phyloP scores from a whole-genome alignment of 2,113 vertebrate genomes.

The Meleagris gallopavo region DNA sequence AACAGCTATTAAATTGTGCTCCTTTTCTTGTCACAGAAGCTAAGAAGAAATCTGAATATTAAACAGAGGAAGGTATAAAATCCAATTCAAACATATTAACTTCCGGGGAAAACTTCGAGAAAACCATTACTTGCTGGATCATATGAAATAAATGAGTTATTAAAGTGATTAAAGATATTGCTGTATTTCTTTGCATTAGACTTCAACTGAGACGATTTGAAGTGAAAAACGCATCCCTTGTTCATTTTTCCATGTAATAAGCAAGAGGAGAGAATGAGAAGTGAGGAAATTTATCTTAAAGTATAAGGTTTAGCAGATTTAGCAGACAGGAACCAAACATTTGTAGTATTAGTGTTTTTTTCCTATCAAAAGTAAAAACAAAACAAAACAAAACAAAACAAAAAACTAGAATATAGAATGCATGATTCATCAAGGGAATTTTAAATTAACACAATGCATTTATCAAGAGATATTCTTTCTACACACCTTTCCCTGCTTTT shows the following conservation, averaged over 20 bases:
- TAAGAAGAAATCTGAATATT: not conserved
- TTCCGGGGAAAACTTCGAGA: not conserved
- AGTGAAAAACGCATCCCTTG: not conserved
- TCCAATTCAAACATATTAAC: not conserved
- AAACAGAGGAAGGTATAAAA: not conserved
- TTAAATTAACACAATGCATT: not conserved
- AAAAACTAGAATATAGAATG: not conserved
- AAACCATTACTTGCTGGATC: not conserved
- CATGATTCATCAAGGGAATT: not conserved
- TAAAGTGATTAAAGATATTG: not conserved
- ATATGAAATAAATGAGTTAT: not conserved
- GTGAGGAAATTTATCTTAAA: not conserved
- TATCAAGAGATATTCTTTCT: not conserved
- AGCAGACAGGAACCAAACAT: not conserved
- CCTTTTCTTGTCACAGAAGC: not conserved
- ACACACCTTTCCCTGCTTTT: constrained; percentile 86
- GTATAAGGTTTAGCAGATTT: not conserved
- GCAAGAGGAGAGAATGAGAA: not conserved
- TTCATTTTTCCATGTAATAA: not conserved
- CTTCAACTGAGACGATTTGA: not conserved
- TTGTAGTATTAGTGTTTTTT: not conserved
- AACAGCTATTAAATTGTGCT: not conserved
- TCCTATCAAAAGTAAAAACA: not conserved
- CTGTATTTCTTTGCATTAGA: not conserved
- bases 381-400: no score